Conservation (phyloP, 1,140 invertebrate genomes). For the Oreohelix idahoensis region DNA sequence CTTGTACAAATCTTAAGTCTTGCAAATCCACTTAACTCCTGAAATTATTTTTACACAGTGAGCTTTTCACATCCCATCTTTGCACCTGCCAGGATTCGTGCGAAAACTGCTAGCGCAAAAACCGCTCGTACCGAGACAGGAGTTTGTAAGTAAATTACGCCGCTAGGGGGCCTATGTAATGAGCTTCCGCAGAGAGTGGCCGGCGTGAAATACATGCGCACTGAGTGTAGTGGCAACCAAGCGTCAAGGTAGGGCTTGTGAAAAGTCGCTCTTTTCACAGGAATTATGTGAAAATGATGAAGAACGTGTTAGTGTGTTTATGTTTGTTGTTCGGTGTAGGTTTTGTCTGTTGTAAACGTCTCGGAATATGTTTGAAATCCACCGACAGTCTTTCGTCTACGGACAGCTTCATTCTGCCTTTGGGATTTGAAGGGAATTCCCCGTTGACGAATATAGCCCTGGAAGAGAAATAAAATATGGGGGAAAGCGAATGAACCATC, state of each 20-base stretch:
- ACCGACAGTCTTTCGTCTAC: not conserved
- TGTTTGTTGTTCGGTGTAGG: not conserved
- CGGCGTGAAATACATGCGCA: not conserved
- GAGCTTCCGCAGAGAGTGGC: not conserved
- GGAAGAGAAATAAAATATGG: not conserved
- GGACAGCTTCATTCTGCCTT: not conserved
- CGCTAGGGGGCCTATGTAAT: slow-evolving; percentile 7
- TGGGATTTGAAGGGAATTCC: not conserved
- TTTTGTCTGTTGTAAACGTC: slow-evolving; percentile 2
- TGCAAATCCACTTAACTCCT: not conserved
- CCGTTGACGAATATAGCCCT: slow-evolving; percentile 6
- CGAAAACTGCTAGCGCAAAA: not conserved
- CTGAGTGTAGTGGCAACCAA: slow-evolving; percentile 14
- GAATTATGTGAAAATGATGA: slow-evolving; percentile 13
- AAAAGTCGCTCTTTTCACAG: not conserved
- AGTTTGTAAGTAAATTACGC: slow-evolving; percentile 12
- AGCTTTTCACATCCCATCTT: not conserved
- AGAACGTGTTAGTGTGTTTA: slow-evolving; percentile 7
- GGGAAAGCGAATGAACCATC: not conserved
- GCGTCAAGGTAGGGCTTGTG: slow-evolving; percentile 7
- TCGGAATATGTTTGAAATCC: slow-evolving; percentile 5
- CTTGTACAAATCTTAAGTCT: not conserved
- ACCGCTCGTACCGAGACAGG: not conserved
- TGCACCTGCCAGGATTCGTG: slow-evolving; percentile 5
- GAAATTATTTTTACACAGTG: slow-evolving; percentile 13